phyloP scores from a whole-genome alignment of 2,113 vertebrate species.

The Seriola dumerili region DNA sequence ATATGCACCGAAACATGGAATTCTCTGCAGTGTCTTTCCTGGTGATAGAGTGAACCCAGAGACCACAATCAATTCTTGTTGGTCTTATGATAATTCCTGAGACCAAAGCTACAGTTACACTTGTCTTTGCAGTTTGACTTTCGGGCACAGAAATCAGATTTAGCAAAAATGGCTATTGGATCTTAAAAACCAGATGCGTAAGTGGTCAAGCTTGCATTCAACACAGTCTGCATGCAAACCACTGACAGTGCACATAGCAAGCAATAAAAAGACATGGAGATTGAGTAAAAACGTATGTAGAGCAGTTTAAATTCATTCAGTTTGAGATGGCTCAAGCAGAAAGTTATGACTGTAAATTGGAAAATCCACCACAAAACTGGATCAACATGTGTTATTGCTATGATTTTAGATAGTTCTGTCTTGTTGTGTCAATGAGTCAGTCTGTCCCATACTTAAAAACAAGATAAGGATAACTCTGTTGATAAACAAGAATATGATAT shows the following conservation, averaged over 20 bases:
- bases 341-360: slow-evolving; percentile 1
- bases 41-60: slow-evolving; percentile 39
- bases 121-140: slow-evolving; percentile 7
- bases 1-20: slow-evolving; percentile 42
- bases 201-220: slow-evolving; percentile 2
- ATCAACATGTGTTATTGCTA: slow-evolving; percentile 16
- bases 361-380: background rate
- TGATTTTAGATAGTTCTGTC: slow-evolving; percentile 2
- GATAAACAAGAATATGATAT: slow-evolving; percentile 36
- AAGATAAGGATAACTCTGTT: slow-evolving; percentile 21
- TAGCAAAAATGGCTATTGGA: slow-evolving; percentile 2
- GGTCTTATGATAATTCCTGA: slow-evolving; percentile 26
- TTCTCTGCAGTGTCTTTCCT: slow-evolving; percentile 40
- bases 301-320: background rate
- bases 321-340: background rate
- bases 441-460: slow-evolving; percentile 27
- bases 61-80: slow-evolving; percentile 42
- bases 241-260: slow-evolving; percentile 8
- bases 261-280: background rate
- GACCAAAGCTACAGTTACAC: slow-evolving; percentile 29
- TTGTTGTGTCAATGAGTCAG: background rate
- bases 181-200: slow-evolving; percentile 17
- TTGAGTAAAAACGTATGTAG: background rate
- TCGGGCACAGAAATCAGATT: slow-evolving; percentile 19
- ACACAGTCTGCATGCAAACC: slow-evolving; percentile 33